Evolutionary conservation across 2,888 invertebrate species (phyloP), one percentile per base, ranked within the genome.

Genomic region (Parnassius glacialis): DNA sequence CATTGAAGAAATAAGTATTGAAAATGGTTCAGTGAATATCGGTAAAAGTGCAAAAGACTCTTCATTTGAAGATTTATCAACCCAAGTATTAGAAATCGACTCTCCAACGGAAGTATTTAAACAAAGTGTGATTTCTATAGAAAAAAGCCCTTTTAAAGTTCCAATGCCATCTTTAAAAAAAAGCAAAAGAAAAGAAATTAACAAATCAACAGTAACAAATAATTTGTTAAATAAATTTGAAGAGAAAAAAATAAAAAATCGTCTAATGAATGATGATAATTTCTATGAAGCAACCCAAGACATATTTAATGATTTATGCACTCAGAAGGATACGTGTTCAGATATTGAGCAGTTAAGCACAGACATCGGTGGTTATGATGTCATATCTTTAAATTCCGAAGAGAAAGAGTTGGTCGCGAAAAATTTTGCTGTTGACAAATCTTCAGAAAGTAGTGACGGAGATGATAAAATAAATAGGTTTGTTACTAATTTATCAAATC

Each of bases 281-380:
- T 89, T 84, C 72, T 90, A 91, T 69, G 71, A 74, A 47, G 75
- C 78, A 9, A 91, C 90, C 9, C 90, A 91, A 76, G 87, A 90
- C 25, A 70, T 91, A 64, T 71, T 75, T 12, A 68, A 81, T 42
- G 90, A 90, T 66, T 73, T 90, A 56, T 87, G 81, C 65, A 74
- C 87, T 20, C 89, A 90, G 75, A 75, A 61, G 71, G 68, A 74
- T 51, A 48, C 57, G 2, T 67, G 73, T 10, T 64, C 70, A 2
- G 68, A 70, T 54, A 57, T 48, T 57, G 48, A 51, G 2, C 45
- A 52, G 20, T 57, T 16, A 13, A 60, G 25, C 43, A 55, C 52
- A 25, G 47, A 53, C 10, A 56, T 47, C 48, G 57, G 64, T 3
- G 63, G 51, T 34, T 45, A 56, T 43, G n/a, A 13, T 34, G 5